phyloP scores from a whole-genome alignment of 2,113 vertebrate species.

The Oreocharis arfaki region DNA sequence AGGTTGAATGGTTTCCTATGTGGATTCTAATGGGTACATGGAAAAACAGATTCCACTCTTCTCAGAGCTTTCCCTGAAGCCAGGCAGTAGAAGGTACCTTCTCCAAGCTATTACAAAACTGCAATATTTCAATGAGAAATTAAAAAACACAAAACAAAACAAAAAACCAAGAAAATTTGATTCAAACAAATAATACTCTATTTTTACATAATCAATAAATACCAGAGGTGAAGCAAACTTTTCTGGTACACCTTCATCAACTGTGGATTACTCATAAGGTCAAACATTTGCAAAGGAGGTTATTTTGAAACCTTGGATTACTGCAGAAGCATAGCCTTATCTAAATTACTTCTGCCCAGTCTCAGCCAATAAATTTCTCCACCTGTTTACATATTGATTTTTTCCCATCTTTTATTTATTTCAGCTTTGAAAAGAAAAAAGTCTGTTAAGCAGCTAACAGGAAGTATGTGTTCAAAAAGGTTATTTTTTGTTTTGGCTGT shows the following conservation, averaged over 20 bases:
- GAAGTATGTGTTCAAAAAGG: not conserved
- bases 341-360: conserved; percentile 43
- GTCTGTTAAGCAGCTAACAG: not conserved
- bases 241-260: not conserved
- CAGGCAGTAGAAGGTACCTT: not conserved
- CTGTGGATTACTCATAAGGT: not conserved
- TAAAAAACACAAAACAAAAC: not conserved
- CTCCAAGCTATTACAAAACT: not conserved
- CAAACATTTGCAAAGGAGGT: not conserved
- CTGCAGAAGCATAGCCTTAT: not conserved
- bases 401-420: conserved; percentile 56
- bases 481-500: not conserved
- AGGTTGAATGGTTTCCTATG: not conserved
- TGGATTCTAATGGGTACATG: not conserved
- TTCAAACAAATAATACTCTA: not conserved
- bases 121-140: not conserved
- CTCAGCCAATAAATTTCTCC: conserved; percentile 28
- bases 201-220: not conserved
- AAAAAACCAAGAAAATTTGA: not conserved
- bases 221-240: not conserved
- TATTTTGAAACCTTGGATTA: not conserved
- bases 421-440: conserved; percentile 16
- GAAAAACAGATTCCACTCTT: not conserved
- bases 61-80: not conserved
- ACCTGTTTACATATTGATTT: conserved; percentile 48